Conservation (phyloP, 2,113 vertebrate species). For the Otis tarda region DNA sequence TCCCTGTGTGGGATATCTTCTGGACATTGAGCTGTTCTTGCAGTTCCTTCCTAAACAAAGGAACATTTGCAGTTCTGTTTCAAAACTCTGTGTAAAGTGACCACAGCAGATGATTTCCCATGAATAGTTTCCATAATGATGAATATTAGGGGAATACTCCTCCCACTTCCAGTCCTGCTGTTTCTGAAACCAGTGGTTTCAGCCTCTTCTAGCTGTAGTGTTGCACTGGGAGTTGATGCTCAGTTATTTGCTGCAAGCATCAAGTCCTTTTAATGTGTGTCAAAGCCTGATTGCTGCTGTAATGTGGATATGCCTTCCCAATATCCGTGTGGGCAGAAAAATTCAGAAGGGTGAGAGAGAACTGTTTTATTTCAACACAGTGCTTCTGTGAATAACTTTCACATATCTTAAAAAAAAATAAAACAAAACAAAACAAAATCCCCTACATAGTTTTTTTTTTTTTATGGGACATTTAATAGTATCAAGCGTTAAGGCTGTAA, state of each 20-base stretch:
- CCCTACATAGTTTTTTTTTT: neutral
- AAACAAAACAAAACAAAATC: neutral
- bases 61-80: neutral
- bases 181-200: slow-evolving; percentile 14
- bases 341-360: neutral
- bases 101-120: neutral
- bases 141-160: neutral
- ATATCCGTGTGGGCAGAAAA: neutral
- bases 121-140: neutral
- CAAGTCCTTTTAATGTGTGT: neutral
- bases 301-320: neutral
- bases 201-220: neutral
- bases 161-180: slow-evolving; percentile 6
- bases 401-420: neutral
- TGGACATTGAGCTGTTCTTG: neutral
- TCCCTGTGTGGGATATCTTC: neutral
- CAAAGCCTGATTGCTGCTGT: neutral
- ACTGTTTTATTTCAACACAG: neutral
- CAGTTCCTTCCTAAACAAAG: neutral
- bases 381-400: neutral
- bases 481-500: neutral
- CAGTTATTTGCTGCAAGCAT: neutral
- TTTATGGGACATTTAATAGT: neutral
- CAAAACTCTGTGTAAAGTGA: neutral
- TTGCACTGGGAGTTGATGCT: neutral